phyloP scores from a whole-genome alignment of 2,888 invertebrate species.

The Acronicta alni region DNA sequence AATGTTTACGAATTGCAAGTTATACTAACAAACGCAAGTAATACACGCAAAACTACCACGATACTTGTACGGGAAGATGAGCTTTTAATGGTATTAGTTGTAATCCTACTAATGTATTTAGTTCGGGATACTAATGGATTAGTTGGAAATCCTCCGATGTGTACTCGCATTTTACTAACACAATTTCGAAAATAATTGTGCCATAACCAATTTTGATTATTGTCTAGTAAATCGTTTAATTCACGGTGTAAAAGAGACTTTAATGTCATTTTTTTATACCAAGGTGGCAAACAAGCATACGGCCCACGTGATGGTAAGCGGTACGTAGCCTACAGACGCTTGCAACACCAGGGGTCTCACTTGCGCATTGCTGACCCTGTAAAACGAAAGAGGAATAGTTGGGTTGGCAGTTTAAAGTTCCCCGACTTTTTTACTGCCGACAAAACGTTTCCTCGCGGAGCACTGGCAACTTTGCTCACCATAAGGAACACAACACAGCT shows the following conservation, averaged over 20 bases:
- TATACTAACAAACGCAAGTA: slow-evolving; percentile 19
- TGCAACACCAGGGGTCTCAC: too few relatives aligned
- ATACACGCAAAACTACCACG: slow-evolving; percentile 50
- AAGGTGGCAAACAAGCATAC: too few relatives aligned
- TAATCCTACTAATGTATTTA: slow-evolving; percentile 76
- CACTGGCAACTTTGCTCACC: too few relatives aligned
- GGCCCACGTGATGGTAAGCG: too few relatives aligned
- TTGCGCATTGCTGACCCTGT: too few relatives aligned
- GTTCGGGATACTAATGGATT: slow-evolving; percentile 74
- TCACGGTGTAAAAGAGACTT: slow-evolving; percentile 3
- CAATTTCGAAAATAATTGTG: slow-evolving; percentile 48
- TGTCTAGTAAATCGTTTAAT: neutral
- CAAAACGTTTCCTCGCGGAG: too few relatives aligned
- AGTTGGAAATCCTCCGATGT: slow-evolving; percentile 52
- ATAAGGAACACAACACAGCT: too few relatives aligned
- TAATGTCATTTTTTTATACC: too few relatives aligned
- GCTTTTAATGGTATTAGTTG: slow-evolving; percentile 78
- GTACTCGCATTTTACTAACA: slow-evolving; percentile 41
- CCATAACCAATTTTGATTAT: slow-evolving; percentile 36
- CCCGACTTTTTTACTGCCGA: too few relatives aligned
- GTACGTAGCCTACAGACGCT: too few relatives aligned
- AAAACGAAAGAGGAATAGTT: too few relatives aligned
- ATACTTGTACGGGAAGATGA: slow-evolving; percentile 66
- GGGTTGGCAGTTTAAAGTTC: too few relatives aligned
- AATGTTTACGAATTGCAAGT: neutral